Evolutionary conservation across 2,113 vertebrate species (phyloP), one percentile per base, ranked within the genome.

Genomic region (Halichoeres trimaculatus): DNA sequence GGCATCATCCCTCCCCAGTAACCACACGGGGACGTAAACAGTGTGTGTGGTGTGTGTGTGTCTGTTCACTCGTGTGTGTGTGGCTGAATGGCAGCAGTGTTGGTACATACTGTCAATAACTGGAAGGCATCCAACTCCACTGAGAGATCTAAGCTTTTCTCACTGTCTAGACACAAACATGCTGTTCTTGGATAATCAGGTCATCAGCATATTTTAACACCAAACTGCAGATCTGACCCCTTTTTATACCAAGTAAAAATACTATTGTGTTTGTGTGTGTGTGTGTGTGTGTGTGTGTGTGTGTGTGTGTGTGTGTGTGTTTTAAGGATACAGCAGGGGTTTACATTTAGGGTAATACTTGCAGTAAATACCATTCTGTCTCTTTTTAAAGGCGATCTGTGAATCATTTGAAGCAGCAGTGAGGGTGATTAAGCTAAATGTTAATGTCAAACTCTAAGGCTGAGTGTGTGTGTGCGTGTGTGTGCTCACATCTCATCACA

Each of bases 131-230:
- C 89, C 91, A 89, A 78, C 56, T 60, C 72, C 60, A 20, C 76
- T 45, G 71, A 70, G 78, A 51, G 74, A 85, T 88, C 77, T 56
- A 47, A 85, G 88, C 76, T 73, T 75, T 72, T 78, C 83, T 71
- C 41, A 65, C 38, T 74, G 84, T 85, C 90, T 85, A 84, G 84
- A 89, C 88, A 34, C 52, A 78, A 74, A 74, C 76, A 60, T 17
- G 23, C 41, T 2, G 23, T 55, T 83, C 64, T 65, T 76, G 76
- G 84, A 81, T 91, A 93, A 89, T 91, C 80, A 81, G 91, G 83
- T 83, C 85, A 89, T 87, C 75, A 66, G 85, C 84, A 88, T 84
- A 87, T 86, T 81, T 84, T 56, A 90, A 89, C 41, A 59, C 52
- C 67, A 71, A 81, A 81, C 71, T 75, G 26, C 30, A 80, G 51